These are phyloP conservation scores for Asbolus verrucosus DNA, from an alignment of 1,140 invertebrate species.

Conservation along the genomic window DNA sequence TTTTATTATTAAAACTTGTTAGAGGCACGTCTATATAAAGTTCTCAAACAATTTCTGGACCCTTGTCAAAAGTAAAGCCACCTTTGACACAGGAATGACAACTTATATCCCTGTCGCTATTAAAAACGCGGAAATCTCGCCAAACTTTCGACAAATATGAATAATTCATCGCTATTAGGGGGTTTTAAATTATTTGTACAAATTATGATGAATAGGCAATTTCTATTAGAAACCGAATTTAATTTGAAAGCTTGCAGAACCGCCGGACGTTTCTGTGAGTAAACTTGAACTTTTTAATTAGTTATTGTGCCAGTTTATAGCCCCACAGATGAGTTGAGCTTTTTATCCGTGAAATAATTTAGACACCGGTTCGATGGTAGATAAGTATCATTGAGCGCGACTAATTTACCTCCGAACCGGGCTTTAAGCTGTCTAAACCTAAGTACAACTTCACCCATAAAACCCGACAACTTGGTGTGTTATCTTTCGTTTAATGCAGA, in stretches of 20 bases:
- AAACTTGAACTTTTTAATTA: conserved; percentile 20
- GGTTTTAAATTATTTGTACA: conserved; percentile 16
- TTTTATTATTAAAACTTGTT: conserved; percentile 35
- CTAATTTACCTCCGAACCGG: conserved; percentile 6
- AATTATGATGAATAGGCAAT: conserved; percentile 30
- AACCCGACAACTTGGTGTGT: conserved; percentile 17
- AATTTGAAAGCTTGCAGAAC: background rate
- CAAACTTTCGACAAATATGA: background rate
- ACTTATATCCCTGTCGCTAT: conserved; percentile 16
- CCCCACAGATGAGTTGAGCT: background rate
- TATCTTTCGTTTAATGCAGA: conserved; percentile 37
- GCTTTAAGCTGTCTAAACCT: conserved; percentile 10
- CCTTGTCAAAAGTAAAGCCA: conserved; percentile 31
- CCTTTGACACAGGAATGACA: conserved; percentile 29
- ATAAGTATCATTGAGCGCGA: conserved; percentile 8
- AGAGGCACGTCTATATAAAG: conserved; percentile 23
- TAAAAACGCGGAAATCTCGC: conserved; percentile 23
- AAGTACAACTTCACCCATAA: conserved; percentile 15
- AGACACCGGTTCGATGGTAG: background rate
- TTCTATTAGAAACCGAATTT: conserved; percentile 6
- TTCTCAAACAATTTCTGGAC: conserved; percentile 34
- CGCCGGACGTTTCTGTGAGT: no score
- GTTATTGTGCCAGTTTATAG: no score
- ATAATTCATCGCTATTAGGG: conserved; percentile 20
- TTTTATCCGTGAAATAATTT: no score